Percentiles rank a stretch among this genome's conserved stretches.
These are phyloP conservation scores for Liparis tanakae DNA, from an alignment of 2,797 vertebrate genomes.

Conservation along the genomic window DNA sequence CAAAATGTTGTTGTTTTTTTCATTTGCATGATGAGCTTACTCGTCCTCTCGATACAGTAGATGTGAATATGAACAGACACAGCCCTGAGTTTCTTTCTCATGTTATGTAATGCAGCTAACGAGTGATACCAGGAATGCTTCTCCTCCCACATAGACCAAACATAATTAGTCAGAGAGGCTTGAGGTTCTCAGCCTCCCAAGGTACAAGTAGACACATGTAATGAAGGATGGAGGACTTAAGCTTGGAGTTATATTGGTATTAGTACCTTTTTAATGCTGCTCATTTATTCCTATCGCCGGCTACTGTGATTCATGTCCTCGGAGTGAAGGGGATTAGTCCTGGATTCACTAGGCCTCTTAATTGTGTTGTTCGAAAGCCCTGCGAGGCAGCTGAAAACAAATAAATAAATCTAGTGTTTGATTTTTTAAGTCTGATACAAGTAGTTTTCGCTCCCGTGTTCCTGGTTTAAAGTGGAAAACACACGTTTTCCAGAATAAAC, in stretches of 20 bases:
- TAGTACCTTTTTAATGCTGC: constrained; percentile 76
- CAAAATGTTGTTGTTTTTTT: neutral
- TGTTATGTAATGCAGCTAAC: constrained; percentile 12
- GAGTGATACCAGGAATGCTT: constrained; percentile 12
- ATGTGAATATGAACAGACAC: neutral
- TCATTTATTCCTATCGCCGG: constrained; percentile 73
- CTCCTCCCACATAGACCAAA: constrained; percentile 41
- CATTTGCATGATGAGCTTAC: neutral
- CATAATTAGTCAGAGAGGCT: constrained; percentile 58
- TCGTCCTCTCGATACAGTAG: neutral
- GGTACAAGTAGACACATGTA: constrained; percentile 56
- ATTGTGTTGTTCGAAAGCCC: constrained; percentile 46
- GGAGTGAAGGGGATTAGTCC: constrained; percentile 74
- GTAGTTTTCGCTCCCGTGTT: neutral
- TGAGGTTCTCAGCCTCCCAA: constrained; percentile 37
- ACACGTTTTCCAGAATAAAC: neutral
- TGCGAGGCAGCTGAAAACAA: neutral
- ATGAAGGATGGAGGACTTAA: constrained; percentile 54
- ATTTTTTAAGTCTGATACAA: neutral
- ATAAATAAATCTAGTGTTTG: neutral
- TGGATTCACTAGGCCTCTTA: constrained; percentile 67
- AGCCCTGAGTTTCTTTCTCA: neutral
- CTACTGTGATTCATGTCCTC: constrained; percentile 70
- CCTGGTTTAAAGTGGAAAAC: neutral
- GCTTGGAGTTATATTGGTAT: constrained; percentile 71